phyloP scores from a whole-genome alignment of 1,140 invertebrate genomes.

The Procambarus virginalis region DNA sequence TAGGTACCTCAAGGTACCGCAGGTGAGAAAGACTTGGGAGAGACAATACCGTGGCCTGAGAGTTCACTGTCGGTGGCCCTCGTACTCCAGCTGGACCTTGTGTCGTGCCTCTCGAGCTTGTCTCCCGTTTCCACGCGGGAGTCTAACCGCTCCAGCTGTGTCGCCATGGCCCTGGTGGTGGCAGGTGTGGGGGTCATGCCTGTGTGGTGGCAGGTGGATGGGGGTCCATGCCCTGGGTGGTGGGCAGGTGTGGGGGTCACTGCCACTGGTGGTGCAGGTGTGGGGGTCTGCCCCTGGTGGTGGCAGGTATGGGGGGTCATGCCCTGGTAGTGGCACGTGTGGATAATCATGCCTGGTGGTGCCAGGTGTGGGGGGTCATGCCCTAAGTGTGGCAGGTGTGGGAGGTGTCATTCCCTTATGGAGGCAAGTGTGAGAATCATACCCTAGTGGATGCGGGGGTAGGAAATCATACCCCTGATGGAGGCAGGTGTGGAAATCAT shows the following conservation, averaged over 20 bases:
- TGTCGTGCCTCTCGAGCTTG: conserved; percentile 16
- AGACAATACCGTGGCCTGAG: not conserved
- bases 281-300: not conserved
- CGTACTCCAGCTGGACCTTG: conserved; percentile 8
- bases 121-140: not conserved
- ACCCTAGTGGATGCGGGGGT: too few species aligned
- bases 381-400: too few species aligned
- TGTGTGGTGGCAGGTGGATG: not conserved
- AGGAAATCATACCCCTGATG: too few species aligned
- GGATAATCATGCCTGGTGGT: too few species aligned
- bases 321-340: too few species aligned
- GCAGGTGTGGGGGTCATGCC: too few species aligned
- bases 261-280: not conserved
- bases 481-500: too few species aligned
- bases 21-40: not conserved
- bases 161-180: not conserved
- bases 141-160: conserved; percentile 5
- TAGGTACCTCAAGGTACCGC: too few species aligned
- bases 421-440: too few species aligned
- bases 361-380: too few species aligned
- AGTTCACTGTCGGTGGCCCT: not conserved
- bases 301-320: not conserved
- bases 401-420: too few species aligned
- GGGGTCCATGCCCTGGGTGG: not conserved
- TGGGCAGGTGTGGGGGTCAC: not conserved